Conservation (phyloP, 1,140 invertebrate genomes). For the Tetraneura akinire region DNA sequence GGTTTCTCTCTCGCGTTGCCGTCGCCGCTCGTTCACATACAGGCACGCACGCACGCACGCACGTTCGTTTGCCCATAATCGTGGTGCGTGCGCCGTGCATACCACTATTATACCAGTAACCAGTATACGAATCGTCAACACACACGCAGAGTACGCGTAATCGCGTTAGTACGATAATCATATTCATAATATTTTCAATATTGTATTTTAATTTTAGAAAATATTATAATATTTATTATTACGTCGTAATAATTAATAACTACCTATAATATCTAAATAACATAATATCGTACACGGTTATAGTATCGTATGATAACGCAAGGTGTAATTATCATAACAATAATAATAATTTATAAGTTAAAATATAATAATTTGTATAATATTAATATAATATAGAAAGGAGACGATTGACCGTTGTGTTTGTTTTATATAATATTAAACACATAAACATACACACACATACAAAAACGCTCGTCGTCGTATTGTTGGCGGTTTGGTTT, state of each 20-base stretch:
- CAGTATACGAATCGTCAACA: neutral
- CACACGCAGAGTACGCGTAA: neutral
- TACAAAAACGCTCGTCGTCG: neutral
- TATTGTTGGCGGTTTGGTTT: no score
- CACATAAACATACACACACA: neutral
- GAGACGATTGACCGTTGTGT: neutral
- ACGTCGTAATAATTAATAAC: no score
- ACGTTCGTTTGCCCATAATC: neutral
- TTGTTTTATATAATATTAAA: neutral
- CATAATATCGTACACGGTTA: no score
- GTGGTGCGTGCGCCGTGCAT: constrained; percentile 7
- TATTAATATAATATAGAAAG: neutral
- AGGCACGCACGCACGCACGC: neutral
- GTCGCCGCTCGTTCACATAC: neutral
- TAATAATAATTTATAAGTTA: no score
- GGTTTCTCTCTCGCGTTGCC: neutral
- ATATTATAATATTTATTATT: neutral
- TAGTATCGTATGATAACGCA: no score
- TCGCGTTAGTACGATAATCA: neutral
- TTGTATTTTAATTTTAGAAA: no score
- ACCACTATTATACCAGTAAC: neutral
- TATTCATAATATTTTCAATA: neutral
- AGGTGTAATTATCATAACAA: no score
- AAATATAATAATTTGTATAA: neutral
- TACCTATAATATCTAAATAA: no score